phyloP scores from a whole-genome alignment of 2,888 invertebrate species.

The Scaptomyza polygonia region DNA sequence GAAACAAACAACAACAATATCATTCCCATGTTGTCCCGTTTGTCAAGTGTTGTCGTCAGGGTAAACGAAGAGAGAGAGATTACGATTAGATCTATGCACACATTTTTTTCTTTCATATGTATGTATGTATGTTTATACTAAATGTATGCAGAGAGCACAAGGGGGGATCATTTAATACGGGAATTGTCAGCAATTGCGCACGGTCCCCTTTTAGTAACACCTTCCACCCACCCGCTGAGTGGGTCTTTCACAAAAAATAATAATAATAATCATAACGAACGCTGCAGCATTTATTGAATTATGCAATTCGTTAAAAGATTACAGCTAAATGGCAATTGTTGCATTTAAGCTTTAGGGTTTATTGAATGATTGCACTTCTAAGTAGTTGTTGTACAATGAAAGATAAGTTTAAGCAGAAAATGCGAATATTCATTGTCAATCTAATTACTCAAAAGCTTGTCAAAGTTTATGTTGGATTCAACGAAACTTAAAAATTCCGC shows the following conservation, averaged over 20 bases:
- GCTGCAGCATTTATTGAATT: constrained; percentile 69
- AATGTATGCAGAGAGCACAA: constrained; percentile 9
- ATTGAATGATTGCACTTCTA: constrained; percentile 71
- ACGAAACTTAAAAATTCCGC: background rate
- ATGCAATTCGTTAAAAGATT: constrained; percentile 79
- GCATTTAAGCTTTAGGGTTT: constrained; percentile 53
- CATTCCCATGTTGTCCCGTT: constrained; percentile 15
- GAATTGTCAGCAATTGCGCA: constrained; percentile 49
- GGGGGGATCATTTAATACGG: constrained; percentile 33
- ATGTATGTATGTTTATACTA: no score
- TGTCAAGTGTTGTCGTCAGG: constrained; percentile 15
- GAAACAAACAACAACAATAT: constrained; percentile 35
- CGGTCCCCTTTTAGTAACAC: background rate
- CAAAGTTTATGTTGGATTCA: background rate
- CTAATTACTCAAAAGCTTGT: background rate
- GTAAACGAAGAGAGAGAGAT: constrained; percentile 11
- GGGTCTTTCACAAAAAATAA: background rate
- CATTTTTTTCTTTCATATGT: background rate
- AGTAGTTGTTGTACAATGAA: background rate
- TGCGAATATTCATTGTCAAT: background rate
- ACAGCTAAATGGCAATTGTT: constrained; percentile 49
- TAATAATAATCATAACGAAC: constrained; percentile 10
- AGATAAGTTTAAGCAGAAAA: background rate
- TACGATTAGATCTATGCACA: constrained; percentile 36
- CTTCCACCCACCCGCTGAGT: constrained; percentile 1